phyloP scores from a whole-genome alignment of 2,888 invertebrate species.

The Anaspis maculata region DNA sequence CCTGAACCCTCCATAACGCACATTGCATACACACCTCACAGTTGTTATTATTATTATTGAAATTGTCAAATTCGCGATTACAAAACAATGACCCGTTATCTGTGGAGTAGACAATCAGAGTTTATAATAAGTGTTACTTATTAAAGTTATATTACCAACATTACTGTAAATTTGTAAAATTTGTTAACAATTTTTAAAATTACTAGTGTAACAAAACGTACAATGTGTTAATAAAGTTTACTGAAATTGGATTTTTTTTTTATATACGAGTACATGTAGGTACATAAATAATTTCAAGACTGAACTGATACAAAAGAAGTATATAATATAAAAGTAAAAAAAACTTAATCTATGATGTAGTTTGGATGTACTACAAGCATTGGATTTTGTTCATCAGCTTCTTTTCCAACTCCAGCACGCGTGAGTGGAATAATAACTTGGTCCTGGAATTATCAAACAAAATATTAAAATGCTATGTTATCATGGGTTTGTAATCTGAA shows the following conservation, averaged over 20 bases:
- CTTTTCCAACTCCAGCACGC: conserved; percentile 45
- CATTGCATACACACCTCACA: conserved; percentile 3
- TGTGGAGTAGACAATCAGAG: not conserved
- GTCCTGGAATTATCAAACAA: conserved; percentile 49
- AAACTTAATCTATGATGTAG: conserved; percentile 66
- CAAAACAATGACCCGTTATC: no score
- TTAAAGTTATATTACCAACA: not conserved
- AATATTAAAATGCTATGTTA: conserved; percentile 5
- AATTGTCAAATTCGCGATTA: not conserved
- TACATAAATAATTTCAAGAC: not conserved
- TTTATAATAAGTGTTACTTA: not conserved
- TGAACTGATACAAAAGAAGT: no score
- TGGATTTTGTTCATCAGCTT: conserved; percentile 64
- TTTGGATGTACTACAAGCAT: conserved; percentile 93
- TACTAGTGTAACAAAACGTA: no score
- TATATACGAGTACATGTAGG: no score
- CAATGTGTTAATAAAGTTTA: no score
- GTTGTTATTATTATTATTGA: not conserved
- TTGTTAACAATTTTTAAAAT: conserved; percentile 11
- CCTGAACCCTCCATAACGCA: conserved; percentile 18
- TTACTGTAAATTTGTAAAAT: conserved; percentile 3
- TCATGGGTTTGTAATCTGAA: conserved; percentile 1
- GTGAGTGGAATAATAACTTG: conserved; percentile 72
- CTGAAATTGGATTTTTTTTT: no score
- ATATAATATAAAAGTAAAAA: not conserved